These are phyloP conservation scores for Cantharis lateralis DNA, from an alignment of 2,888 invertebrate genomes.

Conservation along the genomic window DNA sequence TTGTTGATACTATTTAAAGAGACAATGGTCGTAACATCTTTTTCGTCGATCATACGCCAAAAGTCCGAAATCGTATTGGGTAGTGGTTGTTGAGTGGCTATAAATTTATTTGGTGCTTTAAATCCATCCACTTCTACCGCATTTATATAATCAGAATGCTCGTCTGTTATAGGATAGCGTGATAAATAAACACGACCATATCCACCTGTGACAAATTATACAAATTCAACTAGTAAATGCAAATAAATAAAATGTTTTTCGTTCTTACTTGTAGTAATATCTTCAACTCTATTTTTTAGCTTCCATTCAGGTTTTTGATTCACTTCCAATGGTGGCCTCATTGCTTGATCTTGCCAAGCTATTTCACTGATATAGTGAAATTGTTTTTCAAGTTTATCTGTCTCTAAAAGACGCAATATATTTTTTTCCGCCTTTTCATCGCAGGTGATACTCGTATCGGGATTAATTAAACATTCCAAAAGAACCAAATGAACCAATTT, in stretches of 20 bases:
- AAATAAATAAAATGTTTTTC: not conserved
- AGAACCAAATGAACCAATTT: constrained; percentile 56
- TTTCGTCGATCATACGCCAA: constrained; percentile 52
- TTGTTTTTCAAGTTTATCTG: constrained; percentile 44
- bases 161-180: constrained; percentile 48
- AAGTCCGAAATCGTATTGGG: constrained; percentile 50
- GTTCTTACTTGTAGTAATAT: constrained; percentile 48
- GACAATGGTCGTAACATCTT: constrained; percentile 46
- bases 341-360: constrained; percentile 53
- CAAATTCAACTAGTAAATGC: not conserved
- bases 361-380: constrained; percentile 48
- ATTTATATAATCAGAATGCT: constrained; percentile 55
- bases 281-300: constrained; percentile 51
- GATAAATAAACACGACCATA: constrained; percentile 47
- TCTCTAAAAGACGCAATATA: constrained; percentile 42
- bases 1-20: constrained; percentile 45
- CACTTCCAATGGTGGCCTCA: constrained; percentile 39
- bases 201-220: constrained; percentile 15
- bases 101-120: constrained; percentile 45
- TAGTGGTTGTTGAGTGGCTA: constrained; percentile 51
- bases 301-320: constrained; percentile 34
- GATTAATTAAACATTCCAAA: constrained; percentile 52
- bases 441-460: constrained; percentile 51
- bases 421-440: constrained; percentile 43
- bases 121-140: constrained; percentile 49